Evolutionary conservation across 2,113 vertebrate genomes (phyloP), one percentile per base, ranked within the genome.

Genomic region (Catharus bicknelli): DNA sequence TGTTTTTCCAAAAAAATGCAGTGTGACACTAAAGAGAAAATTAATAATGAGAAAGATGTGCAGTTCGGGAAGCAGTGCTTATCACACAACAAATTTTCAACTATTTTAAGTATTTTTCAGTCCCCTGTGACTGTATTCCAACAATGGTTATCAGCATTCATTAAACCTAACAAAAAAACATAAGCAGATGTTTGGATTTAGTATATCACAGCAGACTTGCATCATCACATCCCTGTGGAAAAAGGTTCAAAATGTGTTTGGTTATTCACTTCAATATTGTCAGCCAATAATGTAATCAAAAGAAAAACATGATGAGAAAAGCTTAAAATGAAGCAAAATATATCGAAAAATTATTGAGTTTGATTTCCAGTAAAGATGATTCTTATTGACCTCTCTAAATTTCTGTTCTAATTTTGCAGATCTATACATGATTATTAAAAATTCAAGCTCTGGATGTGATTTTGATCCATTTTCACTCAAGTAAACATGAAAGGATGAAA

Each of bases 21-120:
- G 3, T 0, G 0, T 18, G 7, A 30, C 10, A 25, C 4, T 10
- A 42, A n/a, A 75, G 70, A 45, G 4, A 36, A 66, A 66, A 51
- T 38, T 17, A 63, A 13, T 2, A 20, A 2, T 36, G 16, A 75
- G 32, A 25, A 58, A 32, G 22, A 63, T 9, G 3, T 11, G 18
- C 16, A n/a, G 5, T 43, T 62, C 84, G 23, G 58, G 63, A 88
- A 61, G 15, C 9, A 47, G 13, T 32, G 40, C 3, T 84, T 30
- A 18, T 16, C 22, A 27, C 9, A 40, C 7, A 11, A 0, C 18
- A 72, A 27, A 38, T 87, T 62, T 80, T 72, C 22, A 34, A 53
- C 4, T 16, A 38, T 63, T 75, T 42, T 11, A 51, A 23, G 5
- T 8, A 2, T 8, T 19, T 66, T 72, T 67, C 3, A 0, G 8